Evolutionary conservation across 2,797 vertebrate species (phyloP).

Genomic region (Enteromius radiatus): DNA sequence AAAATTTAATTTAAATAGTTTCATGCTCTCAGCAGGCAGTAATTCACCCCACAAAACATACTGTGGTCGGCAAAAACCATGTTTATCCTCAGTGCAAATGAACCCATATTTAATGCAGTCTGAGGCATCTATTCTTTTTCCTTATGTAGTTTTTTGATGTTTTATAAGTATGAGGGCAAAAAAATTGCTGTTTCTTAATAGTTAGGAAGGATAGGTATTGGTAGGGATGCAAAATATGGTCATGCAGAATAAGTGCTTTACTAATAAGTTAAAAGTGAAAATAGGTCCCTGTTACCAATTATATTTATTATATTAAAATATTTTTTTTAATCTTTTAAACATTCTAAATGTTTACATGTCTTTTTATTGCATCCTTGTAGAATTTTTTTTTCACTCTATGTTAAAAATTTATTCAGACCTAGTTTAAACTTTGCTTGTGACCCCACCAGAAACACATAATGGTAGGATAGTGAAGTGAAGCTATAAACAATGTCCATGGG

Average conservation of each 20-base stretch:
- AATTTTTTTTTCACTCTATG: background rate
- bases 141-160: background rate
- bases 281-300: background rate
- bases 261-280: background rate
- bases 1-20: conserved; percentile 20
- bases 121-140: background rate
- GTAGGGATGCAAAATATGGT: background rate
- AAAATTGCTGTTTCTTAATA: background rate
- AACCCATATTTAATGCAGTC: background rate
- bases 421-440: background rate
- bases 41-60: background rate
- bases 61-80: conserved; percentile 4
- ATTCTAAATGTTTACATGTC: no score
- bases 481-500: conserved; percentile 52
- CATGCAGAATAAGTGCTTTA: background rate
- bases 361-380: background rate
- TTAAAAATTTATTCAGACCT: background rate
- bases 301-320: background rate
- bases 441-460: background rate
- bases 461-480: conserved; percentile 9
- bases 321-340: background rate
- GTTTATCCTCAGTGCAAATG: conserved; percentile 19
- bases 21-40: conserved; percentile 24
- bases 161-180: background rate
- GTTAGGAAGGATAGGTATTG: background rate